phyloP scores from a whole-genome alignment of 2,113 vertebrate species.

The Cheilinus undulatus region DNA sequence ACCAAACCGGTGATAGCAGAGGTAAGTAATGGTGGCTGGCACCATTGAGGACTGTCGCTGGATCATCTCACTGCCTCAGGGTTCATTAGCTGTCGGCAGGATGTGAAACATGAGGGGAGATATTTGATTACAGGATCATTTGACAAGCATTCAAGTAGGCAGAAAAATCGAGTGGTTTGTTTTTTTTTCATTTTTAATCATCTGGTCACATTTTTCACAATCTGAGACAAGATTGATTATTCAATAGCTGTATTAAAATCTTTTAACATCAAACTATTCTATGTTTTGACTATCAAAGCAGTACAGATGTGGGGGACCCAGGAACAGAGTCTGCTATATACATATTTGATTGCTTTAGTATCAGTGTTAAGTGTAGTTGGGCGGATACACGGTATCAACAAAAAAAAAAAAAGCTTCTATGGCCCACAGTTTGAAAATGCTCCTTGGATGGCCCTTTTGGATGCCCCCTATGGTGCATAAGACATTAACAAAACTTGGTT shows the following conservation, averaged over 20 bases:
- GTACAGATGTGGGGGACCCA: no score
- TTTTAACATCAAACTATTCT: no score
- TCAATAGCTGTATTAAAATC: neutral
- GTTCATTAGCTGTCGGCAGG: conserved; percentile 1
- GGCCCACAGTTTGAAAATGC: no score
- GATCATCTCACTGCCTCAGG: neutral
- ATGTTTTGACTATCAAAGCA: no score
- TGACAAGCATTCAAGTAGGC: conserved; percentile 4
- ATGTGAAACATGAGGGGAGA: conserved; percentile 7
- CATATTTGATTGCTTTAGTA: no score
- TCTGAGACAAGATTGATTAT: neutral
- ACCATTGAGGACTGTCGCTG: neutral
- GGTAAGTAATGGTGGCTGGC: conserved; percentile 7
- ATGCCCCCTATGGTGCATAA: no score
- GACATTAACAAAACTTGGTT: no score
- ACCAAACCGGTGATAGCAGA: conserved; percentile 22
- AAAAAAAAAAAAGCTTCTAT: no score
- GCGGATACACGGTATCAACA: no score
- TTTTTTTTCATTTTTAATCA: neutral
- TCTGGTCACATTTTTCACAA: neutral
- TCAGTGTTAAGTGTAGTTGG: no score
- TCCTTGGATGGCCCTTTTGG: no score
- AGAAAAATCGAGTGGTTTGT: neutral
- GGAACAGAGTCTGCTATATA: no score
- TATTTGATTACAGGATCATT: conserved; percentile 5